A percentile compares a stretch with the other conserved stretches of the same genome.
Conservation (phyloP, 2,113 vertebrate species). For the Ailurus styani region DNA sequence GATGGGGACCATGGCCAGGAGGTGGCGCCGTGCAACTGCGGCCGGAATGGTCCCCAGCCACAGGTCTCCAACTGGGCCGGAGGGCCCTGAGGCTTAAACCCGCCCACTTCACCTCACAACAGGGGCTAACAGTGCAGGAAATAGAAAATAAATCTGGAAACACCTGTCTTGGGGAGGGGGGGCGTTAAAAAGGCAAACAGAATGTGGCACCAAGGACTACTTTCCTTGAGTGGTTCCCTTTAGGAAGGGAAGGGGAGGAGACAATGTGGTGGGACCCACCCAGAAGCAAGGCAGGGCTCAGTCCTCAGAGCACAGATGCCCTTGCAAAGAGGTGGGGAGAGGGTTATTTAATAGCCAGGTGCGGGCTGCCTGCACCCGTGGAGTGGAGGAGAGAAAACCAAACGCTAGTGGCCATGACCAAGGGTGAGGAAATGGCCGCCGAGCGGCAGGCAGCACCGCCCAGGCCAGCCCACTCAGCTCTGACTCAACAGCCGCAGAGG, state of each 20-base stretch:
- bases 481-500: background rate
- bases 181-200: background rate
- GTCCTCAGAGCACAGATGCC: background rate
- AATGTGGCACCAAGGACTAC: background rate
- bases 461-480: background rate
- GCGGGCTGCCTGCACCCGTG: background rate
- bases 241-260: background rate
- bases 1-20: background rate
- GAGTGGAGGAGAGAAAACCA: background rate
- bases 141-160: background rate
- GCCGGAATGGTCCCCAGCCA: background rate
- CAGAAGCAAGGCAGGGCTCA: background rate
- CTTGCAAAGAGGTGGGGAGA: background rate
- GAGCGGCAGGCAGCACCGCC: background rate
- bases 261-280: background rate
- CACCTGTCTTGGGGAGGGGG: background rate
- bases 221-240: background rate
- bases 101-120: background rate
- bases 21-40: slow-evolving; percentile 42
- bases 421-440: background rate
- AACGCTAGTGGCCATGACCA: background rate
- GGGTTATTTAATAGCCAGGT: background rate
- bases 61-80: background rate
- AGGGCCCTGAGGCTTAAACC: background rate
- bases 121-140: background rate